Conservation (phyloP, 2,888 invertebrate genomes). For the Cephus rjabovi region DNA sequence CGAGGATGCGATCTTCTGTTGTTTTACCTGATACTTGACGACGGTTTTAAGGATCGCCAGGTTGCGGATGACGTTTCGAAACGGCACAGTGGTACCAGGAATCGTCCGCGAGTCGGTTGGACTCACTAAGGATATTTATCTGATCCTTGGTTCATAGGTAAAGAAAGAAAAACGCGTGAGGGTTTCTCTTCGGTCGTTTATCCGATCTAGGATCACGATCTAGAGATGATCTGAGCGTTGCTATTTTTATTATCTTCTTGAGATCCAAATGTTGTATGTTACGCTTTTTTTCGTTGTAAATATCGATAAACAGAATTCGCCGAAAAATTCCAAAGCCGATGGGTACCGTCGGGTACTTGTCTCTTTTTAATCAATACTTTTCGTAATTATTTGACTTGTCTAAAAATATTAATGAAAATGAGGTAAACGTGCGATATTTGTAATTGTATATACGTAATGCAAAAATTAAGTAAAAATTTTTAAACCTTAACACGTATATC, state of each 20-base stretch:
- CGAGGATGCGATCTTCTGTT: constrained; percentile 2
- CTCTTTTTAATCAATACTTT: background rate
- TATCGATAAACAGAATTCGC: background rate
- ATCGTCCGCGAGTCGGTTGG: constrained; percentile 6
- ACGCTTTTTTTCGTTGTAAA: background rate
- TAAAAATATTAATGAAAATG: background rate
- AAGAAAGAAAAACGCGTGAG: background rate
- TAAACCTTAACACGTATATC: background rate
- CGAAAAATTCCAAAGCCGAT: background rate
- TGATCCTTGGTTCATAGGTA: constrained; percentile 52
- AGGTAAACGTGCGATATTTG: background rate
- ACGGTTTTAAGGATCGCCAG: constrained; percentile 20
- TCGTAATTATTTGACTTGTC: background rate
- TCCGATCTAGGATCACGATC: constrained; percentile 53
- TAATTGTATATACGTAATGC: background rate
- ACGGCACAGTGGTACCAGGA: constrained; percentile 13
- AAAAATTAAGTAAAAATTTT: background rate
- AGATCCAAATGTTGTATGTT: background rate
- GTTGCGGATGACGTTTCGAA: constrained; percentile 24
- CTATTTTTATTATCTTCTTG: constrained; percentile 11
- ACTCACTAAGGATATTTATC: constrained; percentile 38
- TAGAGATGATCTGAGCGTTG: constrained; percentile 55
- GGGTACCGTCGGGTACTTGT: rapidly evolving
- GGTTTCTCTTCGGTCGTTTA: constrained; percentile 33
- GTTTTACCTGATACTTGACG: constrained; percentile 36